A percentile compares a stretch with the other conserved stretches of the same genome.
These are phyloP conservation scores for Cinara cedri DNA, from an alignment of 2,888 invertebrate species.

Conservation along the genomic window DNA sequence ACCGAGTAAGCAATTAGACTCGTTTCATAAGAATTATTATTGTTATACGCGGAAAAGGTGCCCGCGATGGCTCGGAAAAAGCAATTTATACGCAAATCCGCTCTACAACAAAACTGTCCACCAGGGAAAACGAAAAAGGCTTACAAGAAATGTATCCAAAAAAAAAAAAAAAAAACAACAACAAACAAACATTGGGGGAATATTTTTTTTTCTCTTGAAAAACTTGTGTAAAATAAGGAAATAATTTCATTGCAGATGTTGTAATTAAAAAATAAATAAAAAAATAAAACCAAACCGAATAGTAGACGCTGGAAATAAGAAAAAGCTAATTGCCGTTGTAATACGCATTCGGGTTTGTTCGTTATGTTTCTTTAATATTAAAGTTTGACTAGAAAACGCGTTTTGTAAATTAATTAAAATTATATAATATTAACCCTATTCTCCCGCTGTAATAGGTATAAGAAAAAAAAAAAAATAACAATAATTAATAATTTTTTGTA, in stretches of 20 bases:
- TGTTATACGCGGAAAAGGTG: conserved; percentile 36
- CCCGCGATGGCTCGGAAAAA: conserved; percentile 42
- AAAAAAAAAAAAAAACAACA: conserved; percentile 18
- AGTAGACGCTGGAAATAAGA: background rate
- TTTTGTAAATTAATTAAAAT: no score
- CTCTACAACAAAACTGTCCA: conserved; percentile 56
- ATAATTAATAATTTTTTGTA: background rate
- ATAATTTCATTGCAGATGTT: conserved; percentile 53
- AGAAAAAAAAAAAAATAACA: background rate
- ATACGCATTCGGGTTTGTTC: background rate
- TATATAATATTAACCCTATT: no score
- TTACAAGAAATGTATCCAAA: conserved; percentile 38
- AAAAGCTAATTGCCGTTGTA: conserved; percentile 49
- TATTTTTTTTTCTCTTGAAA: conserved; percentile 32
- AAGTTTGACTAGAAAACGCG: no score
- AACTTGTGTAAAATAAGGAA: conserved; percentile 45
- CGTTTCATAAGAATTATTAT: conserved; percentile 53
- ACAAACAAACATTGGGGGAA: conserved; percentile 7
- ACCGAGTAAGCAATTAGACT: conserved; percentile 48
- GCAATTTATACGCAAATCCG: conserved; percentile 57
- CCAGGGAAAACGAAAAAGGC: conserved; percentile 56
- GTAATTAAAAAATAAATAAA: conserved; percentile 54
- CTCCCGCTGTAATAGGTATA: no score
- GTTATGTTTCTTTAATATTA: no score
- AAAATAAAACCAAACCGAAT: conserved; percentile 14